Base-by-base conservation (phyloP, 1,140 invertebrate genomes). In the Ridgeia piscesae region DNA sequence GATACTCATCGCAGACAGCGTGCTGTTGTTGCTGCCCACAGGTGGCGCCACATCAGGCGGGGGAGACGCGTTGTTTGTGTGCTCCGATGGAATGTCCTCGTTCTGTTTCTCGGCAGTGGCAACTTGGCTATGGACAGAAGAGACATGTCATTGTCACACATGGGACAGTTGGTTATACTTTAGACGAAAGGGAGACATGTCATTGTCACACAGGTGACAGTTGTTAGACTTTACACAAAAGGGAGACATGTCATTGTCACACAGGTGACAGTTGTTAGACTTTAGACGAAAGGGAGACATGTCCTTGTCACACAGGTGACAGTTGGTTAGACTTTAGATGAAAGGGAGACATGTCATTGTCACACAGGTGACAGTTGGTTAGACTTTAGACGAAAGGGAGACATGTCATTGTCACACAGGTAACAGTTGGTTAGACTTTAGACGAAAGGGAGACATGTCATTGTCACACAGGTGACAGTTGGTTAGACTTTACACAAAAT, bases 11-110 rank as follows among this genome's bases (percentile, higher is more conserved):
- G 93, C 93, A 14, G 95, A 95, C 89, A 95, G 91, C 1, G 95
- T 95, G 92, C 94, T 95, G 9, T 94, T 92, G 58, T 95, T 95
- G 92, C 94, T 95, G 0, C 94, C 94, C 31, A 92, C 89, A 35
- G 89, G 89, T 11, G 91, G 91, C 34, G 58, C 91, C 91, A 33
- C 34, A 33, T 50, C 42, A 34, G 33, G 42, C n/a, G 91, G 42
- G 31, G 77, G 11, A 2, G 48, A 88, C 34, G n/a, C 11, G n/a
- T 34, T 50, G 35, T 92, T 33, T n/a, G 77, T 91, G n/a, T 27
- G 17, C 33, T 77, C 58, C 17, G 58, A 77, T 31, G 58, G 58
- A 77, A 27, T 17, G 58, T 77, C 58, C 58, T 77, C 58, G 2
- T 31, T 77, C 27, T 27, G 27, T 31, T 77, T 77, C 17, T 77